Evolutionary conservation across 1,140 invertebrate genomes (phyloP).

Genomic region (Sitophilus oryzae): DNA sequence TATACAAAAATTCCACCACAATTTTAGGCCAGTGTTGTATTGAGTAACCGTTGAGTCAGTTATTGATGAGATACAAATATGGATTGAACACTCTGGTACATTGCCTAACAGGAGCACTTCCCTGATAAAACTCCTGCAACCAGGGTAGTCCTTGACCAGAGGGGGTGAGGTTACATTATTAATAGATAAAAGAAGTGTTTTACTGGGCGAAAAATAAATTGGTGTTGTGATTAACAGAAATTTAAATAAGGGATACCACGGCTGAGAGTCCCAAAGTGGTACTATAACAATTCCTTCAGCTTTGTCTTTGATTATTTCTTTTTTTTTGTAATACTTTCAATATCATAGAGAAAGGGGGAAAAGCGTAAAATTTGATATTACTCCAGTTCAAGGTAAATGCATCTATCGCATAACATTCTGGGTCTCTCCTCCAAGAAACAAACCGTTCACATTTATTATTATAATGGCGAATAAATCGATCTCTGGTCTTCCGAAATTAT

Average conservation of each 20-base stretch:
- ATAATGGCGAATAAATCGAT: constrained; percentile 32
- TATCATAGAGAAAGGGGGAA: constrained; percentile 32
- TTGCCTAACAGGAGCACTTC: constrained; percentile 22
- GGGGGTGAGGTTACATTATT: too few species aligned
- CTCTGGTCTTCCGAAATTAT: constrained; percentile 12
- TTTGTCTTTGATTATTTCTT: constrained; percentile 33
- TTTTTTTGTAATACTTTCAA: constrained; percentile 24
- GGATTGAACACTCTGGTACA: constrained; percentile 18
- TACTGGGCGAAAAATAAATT: constrained; percentile 21
- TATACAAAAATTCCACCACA: constrained; percentile 19
- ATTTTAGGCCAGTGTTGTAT: constrained; percentile 26
- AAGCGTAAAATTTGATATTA: constrained; percentile 31
- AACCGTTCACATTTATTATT: constrained; percentile 33
- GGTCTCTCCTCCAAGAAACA: constrained; percentile 28
- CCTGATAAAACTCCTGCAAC: constrained; percentile 31
- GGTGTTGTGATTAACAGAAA: constrained; percentile 12
- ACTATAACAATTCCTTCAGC: constrained; percentile 31
- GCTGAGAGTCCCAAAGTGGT: constrained; percentile 39
- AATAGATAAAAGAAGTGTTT: constrained; percentile 23
- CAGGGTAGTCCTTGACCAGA: constrained; percentile 31
- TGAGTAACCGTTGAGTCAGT: constrained; percentile 33
- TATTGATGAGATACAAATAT: constrained; percentile 27
- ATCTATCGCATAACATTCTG: constrained; percentile 24
- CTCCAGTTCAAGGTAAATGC: constrained; percentile 30
- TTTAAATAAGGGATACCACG: constrained; percentile 34